phyloP scores from a whole-genome alignment of 2,113 vertebrate species.

The Riparia riparia region DNA sequence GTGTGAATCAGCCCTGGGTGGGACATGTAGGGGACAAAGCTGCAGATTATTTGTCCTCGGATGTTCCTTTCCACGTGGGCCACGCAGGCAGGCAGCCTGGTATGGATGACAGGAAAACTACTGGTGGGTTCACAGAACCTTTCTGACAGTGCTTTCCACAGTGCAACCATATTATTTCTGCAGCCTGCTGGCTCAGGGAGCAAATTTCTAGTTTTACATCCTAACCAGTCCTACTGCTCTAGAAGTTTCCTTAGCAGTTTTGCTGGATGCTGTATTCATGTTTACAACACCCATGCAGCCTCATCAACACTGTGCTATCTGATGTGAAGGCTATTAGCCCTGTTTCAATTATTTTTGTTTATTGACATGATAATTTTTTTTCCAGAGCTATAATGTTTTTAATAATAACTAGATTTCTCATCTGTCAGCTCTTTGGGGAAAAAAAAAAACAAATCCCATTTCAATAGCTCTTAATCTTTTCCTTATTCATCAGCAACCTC shows the following conservation, averaged over 20 bases:
- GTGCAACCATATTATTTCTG: slow-evolving; percentile 43
- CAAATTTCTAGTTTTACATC: slow-evolving; percentile 27
- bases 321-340: slow-evolving; percentile 48
- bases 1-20: neutral
- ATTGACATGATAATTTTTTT: slow-evolving; percentile 63
- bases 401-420: slow-evolving; percentile 59
- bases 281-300: slow-evolving; percentile 45
- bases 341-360: slow-evolving; percentile 58
- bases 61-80: neutral
- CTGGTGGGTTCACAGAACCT: neutral
- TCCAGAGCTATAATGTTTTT: slow-evolving; percentile 50
- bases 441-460: neutral
- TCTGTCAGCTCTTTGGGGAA: slow-evolving; percentile 25
- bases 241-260: slow-evolving; percentile 64
- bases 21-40: neutral
- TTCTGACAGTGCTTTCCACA: slow-evolving; percentile 41
- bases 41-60: neutral
- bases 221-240: slow-evolving; percentile 4
- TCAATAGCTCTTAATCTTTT: slow-evolving; percentile 35
- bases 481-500: neutral
- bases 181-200: slow-evolving; percentile 10
- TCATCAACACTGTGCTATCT: slow-evolving; percentile 27
- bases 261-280: slow-evolving; percentile 46
- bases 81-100: neutral
- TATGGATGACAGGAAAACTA: neutral